Percentiles rank a stretch among this genome's conserved stretches.
phyloP scores from a whole-genome alignment of 2,113 vertebrate genomes.

The Hyperoodon ampullatus region DNA sequence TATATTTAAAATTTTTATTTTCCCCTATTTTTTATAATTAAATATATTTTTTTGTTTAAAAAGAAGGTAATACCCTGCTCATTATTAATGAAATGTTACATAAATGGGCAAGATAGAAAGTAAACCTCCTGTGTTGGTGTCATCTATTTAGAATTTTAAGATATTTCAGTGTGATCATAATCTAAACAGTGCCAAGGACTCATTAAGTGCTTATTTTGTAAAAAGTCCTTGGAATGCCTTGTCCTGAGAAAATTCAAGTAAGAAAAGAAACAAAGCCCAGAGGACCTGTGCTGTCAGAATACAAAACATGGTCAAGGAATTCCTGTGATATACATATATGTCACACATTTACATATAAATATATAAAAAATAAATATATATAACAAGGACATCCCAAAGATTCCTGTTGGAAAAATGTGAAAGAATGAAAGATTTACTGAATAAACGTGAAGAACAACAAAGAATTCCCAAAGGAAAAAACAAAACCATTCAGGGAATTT shows the following conservation, averaged over 20 bases:
- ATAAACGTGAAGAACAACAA: slow-evolving; percentile 24
- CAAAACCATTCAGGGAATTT: not conserved
- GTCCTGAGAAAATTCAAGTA: not conserved
- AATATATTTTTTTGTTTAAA: not conserved
- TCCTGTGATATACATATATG: not conserved
- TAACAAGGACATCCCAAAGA: not conserved
- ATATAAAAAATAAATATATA: not conserved
- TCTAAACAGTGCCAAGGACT: not conserved
- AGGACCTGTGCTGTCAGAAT: not conserved
- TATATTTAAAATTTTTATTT: not conserved
- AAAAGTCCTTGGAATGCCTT: not conserved
- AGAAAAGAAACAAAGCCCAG: not conserved
- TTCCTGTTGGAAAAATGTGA: not conserved
- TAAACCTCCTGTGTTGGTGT: not conserved
- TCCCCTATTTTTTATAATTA: not conserved
- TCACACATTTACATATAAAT: not conserved
- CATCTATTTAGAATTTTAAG: not conserved
- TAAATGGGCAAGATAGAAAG: not conserved
- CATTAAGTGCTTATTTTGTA: not conserved
- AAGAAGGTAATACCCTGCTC: not conserved
- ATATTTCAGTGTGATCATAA: not conserved
- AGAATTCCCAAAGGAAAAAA: not conserved
- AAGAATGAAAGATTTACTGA: not conserved
- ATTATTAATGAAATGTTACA: slow-evolving; percentile 2
- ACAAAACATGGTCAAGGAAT: not conserved